Percentiles rank a stretch among this genome's conserved stretches.
Conservation (phyloP, 2,113 vertebrate species). For the Solea solea region DNA sequence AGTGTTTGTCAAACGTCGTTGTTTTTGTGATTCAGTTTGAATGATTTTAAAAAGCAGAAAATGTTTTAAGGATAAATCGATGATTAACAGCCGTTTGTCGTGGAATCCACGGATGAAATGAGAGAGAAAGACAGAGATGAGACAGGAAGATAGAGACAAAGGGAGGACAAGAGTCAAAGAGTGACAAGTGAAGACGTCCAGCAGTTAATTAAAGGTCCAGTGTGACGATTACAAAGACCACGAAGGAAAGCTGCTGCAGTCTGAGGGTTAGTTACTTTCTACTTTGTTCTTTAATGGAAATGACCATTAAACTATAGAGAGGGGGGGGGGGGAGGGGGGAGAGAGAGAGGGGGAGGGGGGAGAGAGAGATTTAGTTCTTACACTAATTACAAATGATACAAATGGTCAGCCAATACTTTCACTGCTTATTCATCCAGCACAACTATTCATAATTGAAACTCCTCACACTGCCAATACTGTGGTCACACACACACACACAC, state of each 20-base stretch:
- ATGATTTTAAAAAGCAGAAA: too few species aligned
- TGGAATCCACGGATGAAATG: too few species aligned
- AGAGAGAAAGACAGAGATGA: not conserved
- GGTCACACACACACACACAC: slow-evolving; percentile 44
- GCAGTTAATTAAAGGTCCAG: slow-evolving; percentile 80
- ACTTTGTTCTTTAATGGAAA: slow-evolving; percentile 55
- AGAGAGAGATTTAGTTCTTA: slow-evolving; percentile 50
- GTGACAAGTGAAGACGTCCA: slow-evolving; percentile 35
- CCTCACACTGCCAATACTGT: slow-evolving; percentile 41
- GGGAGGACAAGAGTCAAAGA: not conserved
- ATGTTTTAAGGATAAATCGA: too few species aligned
- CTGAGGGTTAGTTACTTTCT: slow-evolving; percentile 42
- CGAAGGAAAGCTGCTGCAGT: slow-evolving; percentile 60
- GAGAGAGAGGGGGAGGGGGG: not conserved
- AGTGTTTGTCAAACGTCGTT: too few species aligned
- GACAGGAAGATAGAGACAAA: not conserved
- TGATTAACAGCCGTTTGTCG: too few species aligned
- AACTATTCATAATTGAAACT: slow-evolving; percentile 65
- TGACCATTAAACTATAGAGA: slow-evolving; percentile 65
- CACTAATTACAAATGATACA: slow-evolving; percentile 74
- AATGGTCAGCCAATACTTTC: slow-evolving; percentile 61
- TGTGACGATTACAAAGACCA: slow-evolving; percentile 76
- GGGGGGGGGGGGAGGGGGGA: slow-evolving; percentile 19
- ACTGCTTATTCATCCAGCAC: slow-evolving; percentile 47
- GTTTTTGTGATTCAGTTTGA: too few species aligned